phyloP scores from a whole-genome alignment of 2,888 invertebrate genomes.

The Agrilus biguttatus region DNA sequence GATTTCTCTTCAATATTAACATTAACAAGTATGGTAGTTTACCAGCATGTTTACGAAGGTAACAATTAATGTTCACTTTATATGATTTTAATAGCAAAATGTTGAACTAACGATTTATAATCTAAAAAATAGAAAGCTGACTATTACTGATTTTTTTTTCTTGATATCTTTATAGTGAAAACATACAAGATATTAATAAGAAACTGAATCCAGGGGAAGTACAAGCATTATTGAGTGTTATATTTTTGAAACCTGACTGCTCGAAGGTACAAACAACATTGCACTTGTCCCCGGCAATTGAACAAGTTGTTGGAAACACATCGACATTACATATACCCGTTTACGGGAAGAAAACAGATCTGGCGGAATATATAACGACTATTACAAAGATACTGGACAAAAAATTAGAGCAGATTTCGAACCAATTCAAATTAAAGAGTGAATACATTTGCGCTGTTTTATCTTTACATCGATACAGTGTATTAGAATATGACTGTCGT shows the following conservation, averaged over 20 bases:
- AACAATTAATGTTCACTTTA: conserved; percentile 7
- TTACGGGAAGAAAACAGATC: conserved; percentile 24
- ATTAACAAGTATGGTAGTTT: conserved; percentile 37
- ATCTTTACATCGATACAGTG: conserved; percentile 26
- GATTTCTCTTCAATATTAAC: conserved; percentile 32
- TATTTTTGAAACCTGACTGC: conserved; percentile 24
- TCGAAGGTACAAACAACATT: conserved; percentile 31
- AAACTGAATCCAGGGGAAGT: conserved; percentile 17
- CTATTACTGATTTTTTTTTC: neutral
- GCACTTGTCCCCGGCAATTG: conserved; percentile 35
- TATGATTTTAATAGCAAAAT: no score
- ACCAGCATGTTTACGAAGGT: conserved; percentile 33
- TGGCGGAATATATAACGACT: conserved; percentile 44
- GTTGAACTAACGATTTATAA: no score
- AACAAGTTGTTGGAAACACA: conserved; percentile 32
- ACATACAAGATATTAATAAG: neutral
- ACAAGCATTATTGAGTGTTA: conserved; percentile 18
- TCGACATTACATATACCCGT: conserved; percentile 30
- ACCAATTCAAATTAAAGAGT: conserved; percentile 29
- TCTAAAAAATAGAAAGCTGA: neutral
- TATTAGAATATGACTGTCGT: conserved; percentile 36
- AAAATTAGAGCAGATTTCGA: conserved; percentile 28
- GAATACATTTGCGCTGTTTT: conserved; percentile 33
- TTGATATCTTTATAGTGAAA: neutral
- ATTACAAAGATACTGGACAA: conserved; percentile 38